phyloP scores from a whole-genome alignment of 2,888 invertebrate genomes.

The Polietes domitor region DNA sequence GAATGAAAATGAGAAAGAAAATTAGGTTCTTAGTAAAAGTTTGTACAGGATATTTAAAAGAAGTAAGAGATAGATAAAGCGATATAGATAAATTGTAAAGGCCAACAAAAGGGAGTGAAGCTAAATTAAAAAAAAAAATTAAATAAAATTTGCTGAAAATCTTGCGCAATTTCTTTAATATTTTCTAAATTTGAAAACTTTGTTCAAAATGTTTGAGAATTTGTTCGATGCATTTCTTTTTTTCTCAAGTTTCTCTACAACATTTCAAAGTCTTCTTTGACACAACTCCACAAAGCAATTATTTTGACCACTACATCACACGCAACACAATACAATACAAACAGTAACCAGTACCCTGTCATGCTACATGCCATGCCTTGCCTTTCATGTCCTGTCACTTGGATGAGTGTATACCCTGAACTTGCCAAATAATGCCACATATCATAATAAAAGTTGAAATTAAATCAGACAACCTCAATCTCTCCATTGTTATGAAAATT shows the following conservation, averaged over 20 bases:
- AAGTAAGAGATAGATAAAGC: slow-evolving; percentile 48
- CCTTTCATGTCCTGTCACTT: slow-evolving; percentile 63
- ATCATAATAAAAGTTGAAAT: slow-evolving; percentile 67
- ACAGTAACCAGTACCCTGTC: slow-evolving; percentile 15
- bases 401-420: slow-evolving; percentile 43
- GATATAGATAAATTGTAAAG: slow-evolving; percentile 25
- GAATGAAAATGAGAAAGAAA: slow-evolving; percentile 89
- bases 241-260: neutral
- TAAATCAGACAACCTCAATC: slow-evolving; percentile 77
- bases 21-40: slow-evolving; percentile 41
- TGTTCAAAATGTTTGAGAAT: too few relatives aligned
- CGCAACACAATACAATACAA: slow-evolving; percentile 73
- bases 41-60: neutral
- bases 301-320: slow-evolving; percentile 80
- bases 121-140: too few relatives aligned
- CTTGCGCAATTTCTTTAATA: too few relatives aligned
- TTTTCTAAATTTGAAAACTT: too few relatives aligned
- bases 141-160: too few relatives aligned
- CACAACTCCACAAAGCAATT: slow-evolving; percentile 67
- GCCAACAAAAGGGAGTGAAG: too few relatives aligned
- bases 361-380: slow-evolving; percentile 37
- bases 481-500: slow-evolving; percentile 70
- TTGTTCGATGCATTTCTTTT: neutral
- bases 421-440: slow-evolving; percentile 63
- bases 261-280: slow-evolving; percentile 3